phyloP scores from a whole-genome alignment of 2,888 invertebrate species.

The Chymomyza procnemis region DNA sequence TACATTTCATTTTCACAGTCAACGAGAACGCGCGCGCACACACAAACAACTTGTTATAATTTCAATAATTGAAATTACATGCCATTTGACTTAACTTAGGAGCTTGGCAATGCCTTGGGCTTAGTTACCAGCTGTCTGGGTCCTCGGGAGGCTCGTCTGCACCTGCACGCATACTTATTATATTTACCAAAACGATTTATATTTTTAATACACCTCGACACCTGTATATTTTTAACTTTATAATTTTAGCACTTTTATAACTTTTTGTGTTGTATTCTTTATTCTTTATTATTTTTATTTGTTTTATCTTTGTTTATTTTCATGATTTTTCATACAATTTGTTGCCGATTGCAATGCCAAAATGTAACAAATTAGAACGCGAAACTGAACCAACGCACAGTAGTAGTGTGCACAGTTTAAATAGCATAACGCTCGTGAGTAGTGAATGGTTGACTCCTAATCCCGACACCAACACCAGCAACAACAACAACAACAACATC shows the following conservation, averaged over 20 bases:
- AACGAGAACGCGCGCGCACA: slow-evolving; percentile 8
- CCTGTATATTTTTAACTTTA: not conserved
- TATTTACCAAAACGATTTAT: not conserved
- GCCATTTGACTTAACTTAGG: not conserved
- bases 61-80: slow-evolving; percentile 51
- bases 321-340: slow-evolving; percentile 18
- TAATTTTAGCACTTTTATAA: not conserved
- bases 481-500: slow-evolving; percentile 2
- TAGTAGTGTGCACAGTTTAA: slow-evolving; percentile 65
- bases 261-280: not conserved
- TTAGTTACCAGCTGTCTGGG: not conserved
- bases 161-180: not conserved
- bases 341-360: slow-evolving; percentile 8
- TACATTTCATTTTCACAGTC: slow-evolving; percentile 34
- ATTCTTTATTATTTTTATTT: slow-evolving; percentile 11
- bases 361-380: slow-evolving; percentile 34
- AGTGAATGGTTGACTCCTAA: slow-evolving; percentile 66
- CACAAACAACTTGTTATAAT: slow-evolving; percentile 32
- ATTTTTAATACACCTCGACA: not conserved
- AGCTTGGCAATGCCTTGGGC: not conserved
- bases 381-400: slow-evolving; percentile 48
- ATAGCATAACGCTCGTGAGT: slow-evolving; percentile 65
- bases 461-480: slow-evolving; percentile 26
- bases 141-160: not conserved
- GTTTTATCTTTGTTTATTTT: slow-evolving; percentile 23